Conservation (phyloP, 2,797 vertebrate genomes). For the Philypnodon macrostomus region DNA sequence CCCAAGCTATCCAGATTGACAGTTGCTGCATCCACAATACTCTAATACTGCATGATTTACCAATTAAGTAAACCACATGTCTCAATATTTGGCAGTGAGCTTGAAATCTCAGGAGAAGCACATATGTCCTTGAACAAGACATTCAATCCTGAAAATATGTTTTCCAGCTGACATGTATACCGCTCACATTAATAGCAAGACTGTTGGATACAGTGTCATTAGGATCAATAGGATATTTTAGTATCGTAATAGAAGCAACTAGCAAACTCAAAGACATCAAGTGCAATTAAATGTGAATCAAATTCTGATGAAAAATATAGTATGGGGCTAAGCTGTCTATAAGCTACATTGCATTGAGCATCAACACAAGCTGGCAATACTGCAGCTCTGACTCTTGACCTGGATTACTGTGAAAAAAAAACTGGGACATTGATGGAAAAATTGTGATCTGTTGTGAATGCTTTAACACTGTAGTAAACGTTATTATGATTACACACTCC, state of each 20-base stretch:
- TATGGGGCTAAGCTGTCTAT: conserved; percentile 23
- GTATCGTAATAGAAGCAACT: not conserved
- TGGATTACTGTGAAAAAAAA: conserved; percentile 19
- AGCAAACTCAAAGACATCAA: not conserved
- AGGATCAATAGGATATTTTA: conserved; percentile 33
- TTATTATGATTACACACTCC: too few species aligned
- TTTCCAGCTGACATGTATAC: conserved; percentile 15
- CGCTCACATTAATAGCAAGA: not conserved
- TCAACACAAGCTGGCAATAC: conserved; percentile 15
- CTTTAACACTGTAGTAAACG: too few species aligned
- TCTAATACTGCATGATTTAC: too few species aligned
- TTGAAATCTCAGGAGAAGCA: conserved; percentile 10
- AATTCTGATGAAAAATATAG: conserved; percentile 19
- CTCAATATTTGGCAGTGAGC: not conserved
- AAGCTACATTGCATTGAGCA: conserved; percentile 5
- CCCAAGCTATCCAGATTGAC: conserved; percentile 32
- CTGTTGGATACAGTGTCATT: too few species aligned
- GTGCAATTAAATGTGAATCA: conserved; percentile 26
- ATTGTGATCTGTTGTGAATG: conserved; percentile 5
- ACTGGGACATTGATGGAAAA: conserved; percentile 28
- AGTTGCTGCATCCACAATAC: conserved; percentile 32
- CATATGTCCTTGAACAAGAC: conserved; percentile 50
- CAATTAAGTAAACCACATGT: conserved; percentile 8
- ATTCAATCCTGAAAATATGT: conserved; percentile 24
- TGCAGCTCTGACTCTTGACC: conserved; percentile 18